Evolutionary conservation across 1,140 invertebrate species (phyloP).

Genomic region (Drosophila mojavensis): DNA sequence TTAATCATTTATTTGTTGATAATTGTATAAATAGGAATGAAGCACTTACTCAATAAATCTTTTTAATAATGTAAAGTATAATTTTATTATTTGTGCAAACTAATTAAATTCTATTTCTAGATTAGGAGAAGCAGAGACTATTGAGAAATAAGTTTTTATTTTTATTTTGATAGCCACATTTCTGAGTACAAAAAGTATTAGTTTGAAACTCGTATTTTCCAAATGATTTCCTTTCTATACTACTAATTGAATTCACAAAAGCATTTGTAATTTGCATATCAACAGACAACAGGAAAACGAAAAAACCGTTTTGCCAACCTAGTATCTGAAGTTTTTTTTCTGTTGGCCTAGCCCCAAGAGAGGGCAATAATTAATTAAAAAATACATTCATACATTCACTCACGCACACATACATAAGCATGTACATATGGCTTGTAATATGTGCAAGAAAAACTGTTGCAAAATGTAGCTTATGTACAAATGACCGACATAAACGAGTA

Average conservation of each 20-base stretch:
- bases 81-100: too few relatives aligned
- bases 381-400: background rate
- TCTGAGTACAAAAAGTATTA: too few relatives aligned
- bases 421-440: too few relatives aligned
- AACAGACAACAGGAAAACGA: slow-evolving; percentile 29
- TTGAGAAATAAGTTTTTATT: too few relatives aligned
- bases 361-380: slow-evolving; percentile 30
- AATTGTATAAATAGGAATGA: too few relatives aligned
- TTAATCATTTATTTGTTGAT: too few relatives aligned
- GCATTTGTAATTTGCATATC: slow-evolving; percentile 43
- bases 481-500: slow-evolving; percentile 34
- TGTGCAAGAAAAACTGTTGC: background rate
- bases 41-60: too few relatives aligned
- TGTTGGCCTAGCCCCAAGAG: slow-evolving; percentile 57
- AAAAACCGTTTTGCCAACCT: slow-evolving; percentile 3
- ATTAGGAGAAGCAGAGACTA: too few relatives aligned
- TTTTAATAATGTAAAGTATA: too few relatives aligned
- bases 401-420: background rate
- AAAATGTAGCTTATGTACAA: slow-evolving; percentile 2
- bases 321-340: slow-evolving; percentile 16
- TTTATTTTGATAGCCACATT: too few relatives aligned
- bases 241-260: slow-evolving; percentile 34
- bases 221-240: slow-evolving; percentile 31
- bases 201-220: background rate
- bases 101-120: too few relatives aligned